Percentiles rank a stretch among this genome's conserved stretches.
Conservation (phyloP, 2,888 invertebrate species). For the Pseudoips prasinana region DNA sequence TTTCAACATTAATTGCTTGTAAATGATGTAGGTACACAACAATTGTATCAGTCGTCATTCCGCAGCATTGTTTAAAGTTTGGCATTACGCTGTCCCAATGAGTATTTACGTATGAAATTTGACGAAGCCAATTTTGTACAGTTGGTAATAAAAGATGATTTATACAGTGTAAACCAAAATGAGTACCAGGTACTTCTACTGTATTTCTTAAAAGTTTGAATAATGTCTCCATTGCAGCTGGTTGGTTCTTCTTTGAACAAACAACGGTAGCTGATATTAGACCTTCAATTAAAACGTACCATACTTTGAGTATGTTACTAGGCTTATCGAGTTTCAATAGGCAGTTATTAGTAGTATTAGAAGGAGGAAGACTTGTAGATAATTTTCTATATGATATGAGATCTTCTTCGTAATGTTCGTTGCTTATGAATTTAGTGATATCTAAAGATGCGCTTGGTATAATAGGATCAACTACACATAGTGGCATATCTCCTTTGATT, state of each 20-base stretch:
- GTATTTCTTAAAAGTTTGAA: conserved; percentile 92
- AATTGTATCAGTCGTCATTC: conserved; percentile 94
- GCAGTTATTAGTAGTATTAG: conserved; percentile 78
- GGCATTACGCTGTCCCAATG: conserved; percentile 90
- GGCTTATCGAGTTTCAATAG: conserved; percentile 87
- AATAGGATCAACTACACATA: conserved; percentile 92
- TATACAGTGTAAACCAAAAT: conserved; percentile 95
- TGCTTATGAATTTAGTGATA: conserved; percentile 85
- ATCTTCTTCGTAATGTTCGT: conserved; percentile 85
- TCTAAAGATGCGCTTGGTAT: conserved; percentile 88
- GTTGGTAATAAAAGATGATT: conserved; percentile 95
- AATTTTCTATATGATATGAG: conserved; percentile 85
- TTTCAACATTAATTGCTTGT: conserved; percentile 81
- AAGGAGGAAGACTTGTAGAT: conserved; percentile 74
- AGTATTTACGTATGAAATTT: conserved; percentile 86
- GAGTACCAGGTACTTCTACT: conserved; percentile 90
- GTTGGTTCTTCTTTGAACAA: conserved; percentile 94
- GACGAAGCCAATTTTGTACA: conserved; percentile 95
- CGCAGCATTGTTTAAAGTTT: conserved; percentile 97
- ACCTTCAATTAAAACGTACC: conserved; percentile 95
- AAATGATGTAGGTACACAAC: conserved; percentile 92
- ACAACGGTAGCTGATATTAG: conserved; percentile 90
- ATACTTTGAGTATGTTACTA: conserved; percentile 93
- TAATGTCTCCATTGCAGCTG: conserved; percentile 92
- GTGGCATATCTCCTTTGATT: conserved; percentile 88